Evolutionary conservation across 2,113 vertebrate species (phyloP), one percentile per base, ranked within the genome.

Genomic region (Myrmophylax atrothorax): DNA sequence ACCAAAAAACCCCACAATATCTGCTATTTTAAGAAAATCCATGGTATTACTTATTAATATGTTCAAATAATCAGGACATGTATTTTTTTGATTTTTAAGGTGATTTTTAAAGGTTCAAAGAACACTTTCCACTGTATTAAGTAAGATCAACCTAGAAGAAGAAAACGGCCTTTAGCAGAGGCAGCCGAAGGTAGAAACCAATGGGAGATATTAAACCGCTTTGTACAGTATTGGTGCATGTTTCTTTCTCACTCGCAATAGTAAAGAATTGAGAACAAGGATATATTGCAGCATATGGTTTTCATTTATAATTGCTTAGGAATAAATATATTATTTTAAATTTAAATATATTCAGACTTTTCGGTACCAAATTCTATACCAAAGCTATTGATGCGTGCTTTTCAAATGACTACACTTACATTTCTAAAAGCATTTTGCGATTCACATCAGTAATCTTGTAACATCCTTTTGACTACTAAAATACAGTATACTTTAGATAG

Each of bases 241-340:
- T 89, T 96, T 90, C 91, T 89, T 95, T 94, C 90, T 96, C 92
- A 91, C 93, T 94, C 73, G 6, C 66, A 94, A 93, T 78, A 90
- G 78, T 68, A 91, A 97, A 97, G 95, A 96, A 94, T 96, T 77
- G 84, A 93, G 88, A 97, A 87, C 75, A 96, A 95, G 93, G 95
- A 95, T 96, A 96, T 62, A 95, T 96, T 98, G 97, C 96, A 98
- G 98, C 98, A 98, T 97, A 97, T 95, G 93, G 49, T 96, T 96
- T 97, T 94, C 93, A 97, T 93, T 97, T 97, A 97, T 91, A 97
- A 98, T 98, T 96, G 97, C 97, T 98, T 98, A 98, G 98, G 98
- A 98, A 98, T 98, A 98, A 98, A 98, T 98, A 98, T 98, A 98
- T 98, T 98, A 98, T 97, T 96, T 97, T 97, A 96, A 94, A 97